Evolutionary conservation across 2,888 invertebrate genomes (phyloP).

Genomic region (Sisyra terminalis): DNA sequence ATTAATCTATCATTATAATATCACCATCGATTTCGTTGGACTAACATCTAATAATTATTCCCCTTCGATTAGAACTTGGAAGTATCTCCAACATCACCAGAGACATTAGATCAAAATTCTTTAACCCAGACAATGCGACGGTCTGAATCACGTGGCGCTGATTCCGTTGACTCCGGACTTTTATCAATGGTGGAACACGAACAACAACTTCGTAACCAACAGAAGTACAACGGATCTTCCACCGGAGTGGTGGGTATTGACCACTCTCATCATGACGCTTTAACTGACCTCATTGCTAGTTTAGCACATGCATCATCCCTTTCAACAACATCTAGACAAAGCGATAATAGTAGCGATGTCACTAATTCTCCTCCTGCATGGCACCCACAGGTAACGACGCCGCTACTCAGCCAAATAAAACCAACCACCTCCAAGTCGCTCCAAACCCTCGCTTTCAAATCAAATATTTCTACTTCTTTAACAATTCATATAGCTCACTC

Average conservation of each 20-base stretch:
- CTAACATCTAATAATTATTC: no score
- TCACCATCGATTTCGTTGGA: no score
- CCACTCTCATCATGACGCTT: constrained; percentile 21
- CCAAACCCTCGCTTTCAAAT: constrained; percentile 24
- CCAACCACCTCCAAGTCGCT: constrained; percentile 21
- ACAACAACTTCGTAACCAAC: constrained; percentile 12
- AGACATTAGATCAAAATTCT: constrained; percentile 23
- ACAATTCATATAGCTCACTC: no score
- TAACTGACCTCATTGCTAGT: constrained; percentile 28
- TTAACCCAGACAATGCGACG: constrained; percentile 19
- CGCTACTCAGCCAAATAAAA: constrained; percentile 19
- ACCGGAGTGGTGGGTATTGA: constrained; percentile 25
- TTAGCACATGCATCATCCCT: constrained; percentile 23
- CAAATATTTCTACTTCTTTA: constrained; percentile 12
- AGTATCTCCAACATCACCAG: constrained; percentile 17
- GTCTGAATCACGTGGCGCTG: constrained; percentile 12
- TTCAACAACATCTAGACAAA: constrained; percentile 18
- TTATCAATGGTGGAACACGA: constrained; percentile 25
- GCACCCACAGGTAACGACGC: constrained; percentile 27
- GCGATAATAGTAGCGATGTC: constrained; percentile 23
- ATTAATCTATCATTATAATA: no score
- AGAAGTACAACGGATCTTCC: constrained; percentile 4
- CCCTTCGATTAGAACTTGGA: constrained; percentile 17
- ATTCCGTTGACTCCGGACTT: constrained; percentile 22
- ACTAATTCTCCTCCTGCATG: constrained; percentile 26